Percentiles rank a stretch among this genome's conserved stretches.
phyloP scores from a whole-genome alignment of 2,888 invertebrate species.

The Amblyjoppa fuscipennis region DNA sequence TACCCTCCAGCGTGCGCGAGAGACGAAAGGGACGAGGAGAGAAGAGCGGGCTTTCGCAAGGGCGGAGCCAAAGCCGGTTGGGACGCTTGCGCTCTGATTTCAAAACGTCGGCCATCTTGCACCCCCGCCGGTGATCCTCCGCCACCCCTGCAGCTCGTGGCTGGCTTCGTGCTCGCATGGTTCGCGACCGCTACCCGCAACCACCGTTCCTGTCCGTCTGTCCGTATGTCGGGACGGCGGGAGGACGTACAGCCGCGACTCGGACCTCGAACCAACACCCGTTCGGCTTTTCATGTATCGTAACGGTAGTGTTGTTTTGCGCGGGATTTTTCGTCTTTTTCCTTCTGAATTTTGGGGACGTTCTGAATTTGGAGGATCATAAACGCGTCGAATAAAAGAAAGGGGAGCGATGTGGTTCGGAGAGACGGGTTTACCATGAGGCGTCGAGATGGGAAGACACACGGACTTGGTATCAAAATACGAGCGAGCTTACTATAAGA shows the following conservation, averaged over 20 bases:
- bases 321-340: background rate
- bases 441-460: background rate
- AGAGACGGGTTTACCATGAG: background rate
- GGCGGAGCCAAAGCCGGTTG: conserved; percentile 68
- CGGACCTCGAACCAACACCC: background rate
- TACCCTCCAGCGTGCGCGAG: conserved; percentile 24
- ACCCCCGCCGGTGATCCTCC: conserved; percentile 34
- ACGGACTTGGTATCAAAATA: conserved; percentile 20
- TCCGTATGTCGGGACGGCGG: conserved; percentile 6
- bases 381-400: background rate
- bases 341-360: conserved; percentile 15
- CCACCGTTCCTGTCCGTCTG: conserved; percentile 72
- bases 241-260: no score
- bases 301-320: background rate
- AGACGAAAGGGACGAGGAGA: conserved; percentile 42
- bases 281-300: background rate
- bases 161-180: conserved; percentile 74
- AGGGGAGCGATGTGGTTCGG: conserved; percentile 9
- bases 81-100: conserved; percentile 78
- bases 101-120: conserved; percentile 80
- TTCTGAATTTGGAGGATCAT: background rate
- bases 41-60: conserved; percentile 48
- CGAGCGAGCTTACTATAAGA: conserved; percentile 56
- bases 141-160: background rate
- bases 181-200: conserved; percentile 79